Conservation (phyloP, 2,113 vertebrate species). For the Pseudonaja textilis region DNA sequence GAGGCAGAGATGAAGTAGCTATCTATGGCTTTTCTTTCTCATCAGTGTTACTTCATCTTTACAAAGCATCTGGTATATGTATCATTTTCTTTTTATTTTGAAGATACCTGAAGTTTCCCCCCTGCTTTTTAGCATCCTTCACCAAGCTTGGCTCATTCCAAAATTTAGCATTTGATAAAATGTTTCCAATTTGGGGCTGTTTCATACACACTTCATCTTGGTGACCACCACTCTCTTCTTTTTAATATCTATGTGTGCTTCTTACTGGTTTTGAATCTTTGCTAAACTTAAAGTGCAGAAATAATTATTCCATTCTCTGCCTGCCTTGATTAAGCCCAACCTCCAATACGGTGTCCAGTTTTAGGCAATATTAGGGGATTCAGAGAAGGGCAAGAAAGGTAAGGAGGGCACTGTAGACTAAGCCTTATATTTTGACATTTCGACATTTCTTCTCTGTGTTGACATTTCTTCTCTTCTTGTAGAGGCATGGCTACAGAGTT, state of each 20-base stretch:
- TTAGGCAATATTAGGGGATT: neutral
- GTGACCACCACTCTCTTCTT: neutral
- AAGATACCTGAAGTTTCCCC: neutral
- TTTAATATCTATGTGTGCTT: neutral
- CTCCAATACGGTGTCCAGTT: neutral
- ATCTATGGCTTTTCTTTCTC: neutral
- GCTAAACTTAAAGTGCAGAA: neutral
- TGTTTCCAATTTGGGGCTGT: neutral
- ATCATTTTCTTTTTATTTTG: neutral
- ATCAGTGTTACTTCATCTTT: neutral
- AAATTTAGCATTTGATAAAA: neutral
- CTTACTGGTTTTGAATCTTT: neutral
- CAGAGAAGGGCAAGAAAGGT: neutral
- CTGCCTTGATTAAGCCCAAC: neutral
- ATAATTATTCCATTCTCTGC: neutral
- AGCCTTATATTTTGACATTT: neutral
- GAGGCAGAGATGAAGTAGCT: neutral
- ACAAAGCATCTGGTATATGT: neutral
- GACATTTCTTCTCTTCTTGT: neutral
- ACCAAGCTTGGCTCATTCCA: neutral
- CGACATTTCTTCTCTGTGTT: neutral
- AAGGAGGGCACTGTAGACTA: neutral
- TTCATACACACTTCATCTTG: neutral
- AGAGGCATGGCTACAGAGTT: neutral
- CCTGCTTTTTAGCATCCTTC: neutral